Base-by-base conservation (phyloP, 2,888 invertebrate species). In the Anarsia innoxiella region DNA sequence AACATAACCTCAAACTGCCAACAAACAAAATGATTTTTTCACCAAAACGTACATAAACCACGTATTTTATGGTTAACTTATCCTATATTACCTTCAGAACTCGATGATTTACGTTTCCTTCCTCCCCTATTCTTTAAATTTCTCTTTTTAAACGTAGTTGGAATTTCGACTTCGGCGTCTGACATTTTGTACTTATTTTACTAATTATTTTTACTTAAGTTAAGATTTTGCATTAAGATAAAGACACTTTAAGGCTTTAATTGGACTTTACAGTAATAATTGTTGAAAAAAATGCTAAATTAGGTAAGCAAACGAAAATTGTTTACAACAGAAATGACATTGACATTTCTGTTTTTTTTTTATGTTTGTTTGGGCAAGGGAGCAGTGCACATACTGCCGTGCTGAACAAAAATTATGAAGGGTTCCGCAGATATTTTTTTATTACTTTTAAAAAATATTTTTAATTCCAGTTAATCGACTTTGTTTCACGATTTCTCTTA, bases 71-170 rank as follows among this genome's bases (percentile, higher is more conserved):
- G n/a, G n/a, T n/a, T n/a, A n/a, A n/a, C n/a, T n/a, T n/a, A n/a
- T n/a, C n/a, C n/a, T n/a, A n/a, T 12, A 25, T 27, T 62, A 71
- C 68, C 70, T 73, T 86, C 88, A 6, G 88, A 88, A 46, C 87
- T 87, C 1, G 87, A 87, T 14, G 80, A 65, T 61, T 89, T 88
- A 10, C 91, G 86, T 67, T 89, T 89, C 31, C 92, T 76, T 0
- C 86, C 86, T 3, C 87, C 88, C 53, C 74, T 87, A 32, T 85
- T 88, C 43, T 86, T 87, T 2, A 89, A 68, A 58, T 77, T 89
- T 2, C 91, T 85, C 59, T 90, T 92, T 65, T 91, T 92, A 60
- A 93, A 93, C 9, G 73, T 73, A 5, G 69, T 51, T 3, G 77
- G 58, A 36, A 69, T 50, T 49, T 70, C 70, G 0, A 71, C 56